Evolutionary conservation across 2,113 vertebrate species (phyloP).

Genomic region (Mustelus asterias): DNA sequence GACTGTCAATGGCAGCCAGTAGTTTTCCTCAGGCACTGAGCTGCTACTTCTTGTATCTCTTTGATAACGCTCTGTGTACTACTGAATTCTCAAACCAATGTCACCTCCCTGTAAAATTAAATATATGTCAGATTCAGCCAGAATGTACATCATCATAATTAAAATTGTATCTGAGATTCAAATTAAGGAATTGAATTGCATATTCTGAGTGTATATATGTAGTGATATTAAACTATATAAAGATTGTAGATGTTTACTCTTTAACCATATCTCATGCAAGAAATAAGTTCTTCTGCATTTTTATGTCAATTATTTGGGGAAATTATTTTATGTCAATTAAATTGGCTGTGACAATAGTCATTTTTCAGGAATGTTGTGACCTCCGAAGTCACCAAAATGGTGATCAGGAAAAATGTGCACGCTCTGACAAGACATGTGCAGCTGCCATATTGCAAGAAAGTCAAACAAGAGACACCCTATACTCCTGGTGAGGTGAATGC

Average conservation of each 20-base stretch:
- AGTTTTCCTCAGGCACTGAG: constrained; percentile 24
- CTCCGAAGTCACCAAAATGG: background rate
- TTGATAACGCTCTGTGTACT: background rate
- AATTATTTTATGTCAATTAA: too few species aligned
- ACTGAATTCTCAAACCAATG: constrained; percentile 23
- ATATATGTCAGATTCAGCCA: background rate
- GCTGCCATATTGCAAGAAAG: background rate
- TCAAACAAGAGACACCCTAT: background rate
- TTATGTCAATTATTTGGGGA: background rate
- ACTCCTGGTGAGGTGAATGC: too few species aligned
- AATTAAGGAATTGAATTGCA: background rate
- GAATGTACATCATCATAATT: background rate
- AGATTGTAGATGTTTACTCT: background rate
- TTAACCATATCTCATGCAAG: too few species aligned
- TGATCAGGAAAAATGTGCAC: background rate
- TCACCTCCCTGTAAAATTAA: background rate
- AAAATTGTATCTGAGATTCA: background rate
- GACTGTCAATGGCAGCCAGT: constrained; percentile 26
- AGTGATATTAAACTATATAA: background rate
- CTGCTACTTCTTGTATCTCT: constrained; percentile 8
- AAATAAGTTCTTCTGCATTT: background rate
- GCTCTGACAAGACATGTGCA: too few species aligned
- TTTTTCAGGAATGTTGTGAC: background rate
- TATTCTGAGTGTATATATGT: background rate
- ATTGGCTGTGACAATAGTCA: background rate